A percentile compares a stretch with the other conserved stretches of the same genome.
phyloP scores from a whole-genome alignment of 2,797 vertebrate genomes.

The Paratrypauchen microcephalus region DNA sequence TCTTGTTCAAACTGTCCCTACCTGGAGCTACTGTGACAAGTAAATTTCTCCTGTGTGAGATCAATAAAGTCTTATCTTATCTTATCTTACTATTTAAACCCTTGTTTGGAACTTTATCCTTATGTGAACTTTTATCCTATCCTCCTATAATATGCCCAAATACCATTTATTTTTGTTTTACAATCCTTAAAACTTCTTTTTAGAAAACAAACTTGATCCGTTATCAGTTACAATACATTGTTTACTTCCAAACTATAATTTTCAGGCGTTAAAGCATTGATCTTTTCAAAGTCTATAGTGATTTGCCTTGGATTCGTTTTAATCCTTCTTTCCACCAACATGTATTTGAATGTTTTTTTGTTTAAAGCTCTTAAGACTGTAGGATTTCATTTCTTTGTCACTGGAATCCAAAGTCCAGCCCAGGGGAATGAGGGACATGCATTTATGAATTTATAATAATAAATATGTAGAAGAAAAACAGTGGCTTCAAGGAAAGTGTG shows the following conservation, averaged over 20 bases:
- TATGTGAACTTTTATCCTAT: too few relatives aligned
- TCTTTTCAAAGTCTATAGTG: not conserved
- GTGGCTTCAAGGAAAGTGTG: not conserved
- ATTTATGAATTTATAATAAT: slow-evolving; percentile 5
- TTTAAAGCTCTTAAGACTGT: not conserved
- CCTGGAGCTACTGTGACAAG: too few relatives aligned
- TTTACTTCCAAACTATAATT: not conserved
- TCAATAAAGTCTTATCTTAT: too few relatives aligned
- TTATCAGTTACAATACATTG: not conserved
- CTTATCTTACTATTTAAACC: too few relatives aligned
- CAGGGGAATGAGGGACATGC: not conserved
- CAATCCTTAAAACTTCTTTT: not conserved
- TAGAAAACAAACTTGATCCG: not conserved
- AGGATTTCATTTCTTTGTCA: slow-evolving; percentile 7
- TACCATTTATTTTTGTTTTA: too few relatives aligned
- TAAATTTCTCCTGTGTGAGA: too few relatives aligned
- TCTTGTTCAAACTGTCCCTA: too few relatives aligned
- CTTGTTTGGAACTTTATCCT: too few relatives aligned
- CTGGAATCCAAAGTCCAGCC: slow-evolving; percentile 1
- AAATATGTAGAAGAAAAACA: slow-evolving; percentile 13
- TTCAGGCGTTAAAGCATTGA: not conserved
- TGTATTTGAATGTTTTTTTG: slow-evolving; percentile 7
- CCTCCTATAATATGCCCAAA: too few relatives aligned
- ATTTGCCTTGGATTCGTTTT: not conserved
- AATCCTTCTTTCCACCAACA: not conserved